phyloP scores from a whole-genome alignment of 1,140 invertebrate species.

The Drosophila lacteicornis region DNA sequence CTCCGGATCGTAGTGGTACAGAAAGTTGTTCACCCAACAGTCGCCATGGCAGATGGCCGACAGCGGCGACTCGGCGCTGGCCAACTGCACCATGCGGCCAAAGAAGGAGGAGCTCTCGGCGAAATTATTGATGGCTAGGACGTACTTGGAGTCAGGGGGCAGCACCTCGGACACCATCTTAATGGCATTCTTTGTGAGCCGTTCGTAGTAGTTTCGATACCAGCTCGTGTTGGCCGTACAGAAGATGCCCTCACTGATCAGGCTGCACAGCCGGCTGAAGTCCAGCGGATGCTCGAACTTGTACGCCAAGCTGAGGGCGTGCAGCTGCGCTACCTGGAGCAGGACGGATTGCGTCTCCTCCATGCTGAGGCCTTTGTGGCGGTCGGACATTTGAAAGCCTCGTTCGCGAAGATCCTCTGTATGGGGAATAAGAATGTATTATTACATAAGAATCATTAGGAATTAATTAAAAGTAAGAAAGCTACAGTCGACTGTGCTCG shows the following conservation, averaged over 20 bases:
- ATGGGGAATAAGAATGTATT: neutral
- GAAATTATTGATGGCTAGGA: conserved; percentile 87
- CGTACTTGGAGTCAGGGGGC: conserved; percentile 86
- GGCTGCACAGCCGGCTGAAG: conserved; percentile 87
- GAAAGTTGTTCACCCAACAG: conserved; percentile 91
- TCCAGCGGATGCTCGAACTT: conserved; percentile 87
- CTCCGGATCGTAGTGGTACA: conserved; percentile 87
- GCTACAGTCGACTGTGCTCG: too few species aligned
- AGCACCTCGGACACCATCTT: conserved; percentile 88
- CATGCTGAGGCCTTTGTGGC: conserved; percentile 87
- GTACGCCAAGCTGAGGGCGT: conserved; percentile 89
- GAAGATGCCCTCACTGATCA: conserved; percentile 87
- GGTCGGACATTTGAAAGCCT: conserved; percentile 89
- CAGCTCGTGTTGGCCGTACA: conserved; percentile 88
- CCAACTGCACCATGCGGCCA: conserved; percentile 88
- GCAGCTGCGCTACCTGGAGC: conserved; percentile 88
- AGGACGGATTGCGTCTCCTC: conserved; percentile 87
- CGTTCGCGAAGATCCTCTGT: conserved; percentile 85
- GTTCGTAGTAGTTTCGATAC: conserved; percentile 89
- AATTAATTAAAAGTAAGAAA: neutral
- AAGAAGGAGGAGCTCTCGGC: conserved; percentile 89
- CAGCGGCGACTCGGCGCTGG: conserved; percentile 87
- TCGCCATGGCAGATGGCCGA: conserved; percentile 91
- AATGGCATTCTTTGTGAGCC: conserved; percentile 88
- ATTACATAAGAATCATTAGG: too few species aligned